Conservation (phyloP, 2,113 vertebrate species). For the Illadopsis cleaveri region DNA sequence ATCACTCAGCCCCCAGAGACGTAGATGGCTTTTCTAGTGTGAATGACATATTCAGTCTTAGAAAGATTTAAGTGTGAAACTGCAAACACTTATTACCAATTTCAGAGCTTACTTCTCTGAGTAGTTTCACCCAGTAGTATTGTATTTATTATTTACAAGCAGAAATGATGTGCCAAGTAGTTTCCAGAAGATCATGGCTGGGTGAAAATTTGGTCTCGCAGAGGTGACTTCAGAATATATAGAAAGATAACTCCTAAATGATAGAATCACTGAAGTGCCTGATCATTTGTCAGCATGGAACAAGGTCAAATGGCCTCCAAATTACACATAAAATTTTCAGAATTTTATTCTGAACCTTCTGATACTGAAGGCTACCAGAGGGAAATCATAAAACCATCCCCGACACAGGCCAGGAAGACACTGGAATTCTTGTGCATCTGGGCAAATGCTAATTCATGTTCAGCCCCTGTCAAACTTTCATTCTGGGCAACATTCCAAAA, state of each 20-base stretch:
- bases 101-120: neutral
- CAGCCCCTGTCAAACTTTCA: accelerated
- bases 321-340: neutral
- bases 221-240: neutral
- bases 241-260: neutral
- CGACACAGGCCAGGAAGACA: neutral
- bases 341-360: neutral
- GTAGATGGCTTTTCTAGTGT: neutral
- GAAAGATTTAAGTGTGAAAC: neutral
- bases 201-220: neutral
- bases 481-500: neutral
- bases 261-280: neutral
- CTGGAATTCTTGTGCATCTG: no score
- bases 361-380: neutral
- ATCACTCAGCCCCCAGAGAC: neutral
- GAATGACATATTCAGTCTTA: neutral
- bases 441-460: accelerated
- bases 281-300: neutral
- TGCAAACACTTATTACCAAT: neutral
- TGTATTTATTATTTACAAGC: neutral
- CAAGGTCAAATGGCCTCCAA: neutral
- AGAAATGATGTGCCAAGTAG: neutral
- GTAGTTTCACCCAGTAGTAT: neutral
- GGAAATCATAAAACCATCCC: neutral
- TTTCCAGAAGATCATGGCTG: neutral